Evolutionary conservation across 2,888 invertebrate species (phyloP), one percentile per base, ranked within the genome.

Genomic region (Alcis repandata): DNA sequence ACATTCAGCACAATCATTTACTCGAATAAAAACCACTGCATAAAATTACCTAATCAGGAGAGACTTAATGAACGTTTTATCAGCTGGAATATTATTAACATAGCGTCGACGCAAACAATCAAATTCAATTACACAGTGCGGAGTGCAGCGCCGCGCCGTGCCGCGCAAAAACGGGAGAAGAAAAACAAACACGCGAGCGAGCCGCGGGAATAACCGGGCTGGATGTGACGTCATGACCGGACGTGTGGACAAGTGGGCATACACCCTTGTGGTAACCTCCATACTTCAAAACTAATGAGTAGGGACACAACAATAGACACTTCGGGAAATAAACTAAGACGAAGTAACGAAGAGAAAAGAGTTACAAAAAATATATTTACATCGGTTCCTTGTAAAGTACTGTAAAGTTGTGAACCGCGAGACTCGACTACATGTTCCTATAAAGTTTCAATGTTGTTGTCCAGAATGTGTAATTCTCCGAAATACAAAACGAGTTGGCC

Each of bases 121-220:
- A 71, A 74, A 79, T 79, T 75, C 78, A 78, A 79, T 79, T 77
- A 77, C 75, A 77, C 67, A 72, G 67, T 59, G 77, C 66, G 51
- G 45, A n/a, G 46, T 17, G 40, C 40, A 40, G 15, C 40, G 0
- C 40, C 40, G 7, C 40, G 15, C 0, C 40, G 7, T 15, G 13
- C n/a, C 4, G n/a, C 13, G 38, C 13, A n/a, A 0, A n/a, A 13
- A n/a, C 13, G n/a, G 4, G 3, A 27, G 27, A 27, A n/a, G 27
- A 27, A 27, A 27, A 27, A 27, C 27, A 27, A n/a, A 27, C 27
- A 27, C 27, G 27, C 27, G 2, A 27, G 27, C 27, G 27, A 27
- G 27, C 27, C 27, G 6, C 27, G 27, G 27, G 27, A 27, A 6
- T 4, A 6, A 2, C 6, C n/a, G 13, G n/a, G 4, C 45, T 45